phyloP scores from a whole-genome alignment of 2,113 vertebrate species.

The Cinclus mexicanus region DNA sequence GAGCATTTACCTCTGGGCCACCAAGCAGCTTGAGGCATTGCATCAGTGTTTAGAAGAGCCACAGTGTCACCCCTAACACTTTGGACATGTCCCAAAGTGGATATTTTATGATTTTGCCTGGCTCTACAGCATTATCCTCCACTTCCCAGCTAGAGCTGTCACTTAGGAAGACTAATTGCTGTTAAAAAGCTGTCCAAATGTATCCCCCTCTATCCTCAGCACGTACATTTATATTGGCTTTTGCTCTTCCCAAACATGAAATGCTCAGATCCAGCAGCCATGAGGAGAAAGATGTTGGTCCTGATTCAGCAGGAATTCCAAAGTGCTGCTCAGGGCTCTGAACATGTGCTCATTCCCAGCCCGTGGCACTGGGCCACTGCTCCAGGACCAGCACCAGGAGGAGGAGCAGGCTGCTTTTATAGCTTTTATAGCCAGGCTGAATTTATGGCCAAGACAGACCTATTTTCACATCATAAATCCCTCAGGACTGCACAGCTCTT shows the following conservation, averaged over 20 bases:
- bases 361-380: background rate
- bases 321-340: background rate
- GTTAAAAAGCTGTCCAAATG: background rate
- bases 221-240: background rate
- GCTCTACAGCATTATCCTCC: background rate
- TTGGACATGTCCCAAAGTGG: background rate
- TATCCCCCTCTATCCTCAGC: background rate
- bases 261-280: background rate
- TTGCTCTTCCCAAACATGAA: background rate
- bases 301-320: background rate
- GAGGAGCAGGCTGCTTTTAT: background rate
- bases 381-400: background rate
- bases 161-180: background rate
- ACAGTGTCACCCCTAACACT: background rate
- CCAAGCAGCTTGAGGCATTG: background rate
- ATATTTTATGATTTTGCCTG: background rate
- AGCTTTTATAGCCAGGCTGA: background rate
- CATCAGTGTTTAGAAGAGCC: background rate
- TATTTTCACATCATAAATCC: background rate
- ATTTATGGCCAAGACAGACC: background rate
- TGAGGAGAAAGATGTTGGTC: background rate
- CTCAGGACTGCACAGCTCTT: background rate
- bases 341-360: background rate
- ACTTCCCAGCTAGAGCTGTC: slow-evolving; percentile 4
- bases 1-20: background rate